Percentiles rank a stretch among this genome's conserved stretches.
Conservation (phyloP, 2,113 vertebrate species). For the Alces alces region DNA sequence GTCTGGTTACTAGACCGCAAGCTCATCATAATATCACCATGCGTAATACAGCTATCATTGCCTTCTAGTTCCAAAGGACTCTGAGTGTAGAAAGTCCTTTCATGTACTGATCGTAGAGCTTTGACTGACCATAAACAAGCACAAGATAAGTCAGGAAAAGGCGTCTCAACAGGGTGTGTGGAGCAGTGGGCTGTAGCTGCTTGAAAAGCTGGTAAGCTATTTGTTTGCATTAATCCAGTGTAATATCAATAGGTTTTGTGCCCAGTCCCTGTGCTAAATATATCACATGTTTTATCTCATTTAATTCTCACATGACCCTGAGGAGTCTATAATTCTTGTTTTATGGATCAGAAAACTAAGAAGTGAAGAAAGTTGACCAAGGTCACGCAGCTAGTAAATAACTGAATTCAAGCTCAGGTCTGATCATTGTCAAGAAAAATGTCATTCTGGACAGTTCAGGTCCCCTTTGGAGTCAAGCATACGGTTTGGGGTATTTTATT, state of each 20-base stretch:
- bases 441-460: background rate
- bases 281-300: background rate
- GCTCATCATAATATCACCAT: background rate
- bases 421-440: background rate
- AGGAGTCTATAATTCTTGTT: background rate
- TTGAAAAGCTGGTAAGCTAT: background rate
- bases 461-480: background rate
- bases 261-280: background rate
- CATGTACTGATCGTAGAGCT: background rate
- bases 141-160: background rate
- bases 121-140: background rate
- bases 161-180: accelerated
- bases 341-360: background rate
- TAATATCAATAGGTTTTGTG: background rate
- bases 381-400: background rate
- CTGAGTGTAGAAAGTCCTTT: background rate
- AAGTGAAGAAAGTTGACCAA: background rate
- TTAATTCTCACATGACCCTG: background rate
- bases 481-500: background rate
- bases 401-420: background rate
- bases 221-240: background rate
- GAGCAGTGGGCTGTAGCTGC: no score
- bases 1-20: background rate
- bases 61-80: background rate
- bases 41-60: accelerated